These are phyloP conservation scores for Sander vitreus DNA, from an alignment of 2,113 vertebrate genomes.

Conservation along the genomic window DNA sequence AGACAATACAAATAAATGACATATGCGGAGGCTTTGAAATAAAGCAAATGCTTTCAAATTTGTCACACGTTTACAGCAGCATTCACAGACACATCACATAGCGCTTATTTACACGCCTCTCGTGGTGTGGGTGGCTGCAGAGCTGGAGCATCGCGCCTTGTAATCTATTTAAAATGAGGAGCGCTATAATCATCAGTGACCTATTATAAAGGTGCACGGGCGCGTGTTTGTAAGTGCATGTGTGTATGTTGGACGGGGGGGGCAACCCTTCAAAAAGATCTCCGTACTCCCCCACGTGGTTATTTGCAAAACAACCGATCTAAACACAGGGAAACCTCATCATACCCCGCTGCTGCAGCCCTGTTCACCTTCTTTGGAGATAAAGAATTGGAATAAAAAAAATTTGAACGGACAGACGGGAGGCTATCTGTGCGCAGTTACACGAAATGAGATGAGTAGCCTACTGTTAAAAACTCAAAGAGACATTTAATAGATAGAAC, in stretches of 20 bases:
- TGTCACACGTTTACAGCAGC: constrained; percentile 58
- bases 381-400: constrained; percentile 33
- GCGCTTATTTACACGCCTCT: constrained; percentile 57
- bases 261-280: constrained; percentile 76
- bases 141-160: constrained; percentile 56
- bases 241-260: constrained; percentile 24
- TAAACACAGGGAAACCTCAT: constrained; percentile 77
- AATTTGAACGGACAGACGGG: constrained; percentile 33
- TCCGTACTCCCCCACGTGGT: constrained; percentile 90
- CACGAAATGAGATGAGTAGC: background rate
- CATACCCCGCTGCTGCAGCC: constrained; percentile 75
- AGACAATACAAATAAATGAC: constrained; percentile 76
- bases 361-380: constrained; percentile 51
- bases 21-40: constrained; percentile 63
- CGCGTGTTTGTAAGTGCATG: constrained; percentile 47
- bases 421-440: constrained; percentile 43
- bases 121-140: constrained; percentile 57
- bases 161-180: constrained; percentile 76
- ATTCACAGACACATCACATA: constrained; percentile 47
- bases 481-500: constrained; percentile 71
- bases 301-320: constrained; percentile 86
- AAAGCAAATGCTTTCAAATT: constrained; percentile 61
- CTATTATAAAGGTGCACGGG: constrained; percentile 73
- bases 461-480: constrained; percentile 57
- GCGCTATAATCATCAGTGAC: constrained; percentile 78